Percentiles rank a stretch among this genome's conserved stretches.
These are phyloP conservation scores for Leiothrix lutea DNA, from an alignment of 2,113 vertebrate species.

Conservation along the genomic window DNA sequence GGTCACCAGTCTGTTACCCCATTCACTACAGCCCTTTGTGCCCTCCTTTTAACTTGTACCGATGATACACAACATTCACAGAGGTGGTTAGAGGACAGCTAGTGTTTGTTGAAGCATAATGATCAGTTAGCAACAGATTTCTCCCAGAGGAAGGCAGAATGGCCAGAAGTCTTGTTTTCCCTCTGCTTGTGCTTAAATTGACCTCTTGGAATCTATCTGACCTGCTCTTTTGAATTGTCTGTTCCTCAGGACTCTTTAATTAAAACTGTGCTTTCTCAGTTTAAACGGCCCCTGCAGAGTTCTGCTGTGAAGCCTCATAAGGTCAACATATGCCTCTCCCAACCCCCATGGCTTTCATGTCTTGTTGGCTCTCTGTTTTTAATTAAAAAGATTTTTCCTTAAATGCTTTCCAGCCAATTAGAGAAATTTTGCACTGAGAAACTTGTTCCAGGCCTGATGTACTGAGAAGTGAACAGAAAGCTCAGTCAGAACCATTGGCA, in stretches of 20 bases:
- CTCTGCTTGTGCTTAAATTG: slow-evolving; percentile 53
- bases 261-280: slow-evolving; percentile 67
- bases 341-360: slow-evolving; percentile 59
- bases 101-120: neutral
- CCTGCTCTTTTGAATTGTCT: slow-evolving; percentile 63
- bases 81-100: neutral
- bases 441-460: slow-evolving; percentile 45
- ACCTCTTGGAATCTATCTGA: slow-evolving; percentile 66
- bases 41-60: neutral
- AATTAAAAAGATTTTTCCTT: slow-evolving; percentile 66
- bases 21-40: neutral
- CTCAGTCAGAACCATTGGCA: slow-evolving; percentile 29
- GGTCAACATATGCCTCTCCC: slow-evolving; percentile 66
- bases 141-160: slow-evolving; percentile 28
- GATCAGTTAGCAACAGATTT: slow-evolving; percentile 17
- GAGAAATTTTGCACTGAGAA: slow-evolving; percentile 50
- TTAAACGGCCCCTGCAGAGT: slow-evolving; percentile 63
- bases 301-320: slow-evolving; percentile 65
- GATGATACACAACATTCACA: accelerated
- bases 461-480: slow-evolving; percentile 52
- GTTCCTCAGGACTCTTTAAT: slow-evolving; percentile 66
- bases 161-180: slow-evolving; percentile 46
- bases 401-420: slow-evolving; percentile 66
- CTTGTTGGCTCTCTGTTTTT: slow-evolving; percentile 61
- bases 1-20: neutral